Base-by-base conservation (phyloP, 2,113 vertebrate species). In the Azemiops feae region DNA sequence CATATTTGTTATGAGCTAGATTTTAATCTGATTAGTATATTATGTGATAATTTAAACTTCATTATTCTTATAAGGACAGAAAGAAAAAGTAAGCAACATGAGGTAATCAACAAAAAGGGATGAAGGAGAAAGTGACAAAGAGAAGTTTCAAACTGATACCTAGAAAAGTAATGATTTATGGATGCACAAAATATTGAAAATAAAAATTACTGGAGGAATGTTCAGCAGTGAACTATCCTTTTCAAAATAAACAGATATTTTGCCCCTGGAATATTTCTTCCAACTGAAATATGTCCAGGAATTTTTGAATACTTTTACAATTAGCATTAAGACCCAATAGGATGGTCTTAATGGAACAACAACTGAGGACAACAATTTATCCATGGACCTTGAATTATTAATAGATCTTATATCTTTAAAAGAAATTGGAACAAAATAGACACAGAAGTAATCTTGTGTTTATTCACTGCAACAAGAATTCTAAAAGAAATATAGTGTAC, bases 111-210 rank as follows among this genome's bases (percentile, higher is more conserved):
- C 39, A 25, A n/a, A 85, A 55, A 91, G 85, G 43, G 20, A n/a
- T 34, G 18, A 34, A 5, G 20, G 30, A 69, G 9, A 2, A 60
- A 87, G 20, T 39, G 23, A 25, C 50, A 20, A 91, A 22, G 16
- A 20, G 9, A 16, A 30, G 50, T 30, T 27, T 81, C 87, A 92
- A 87, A 60, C 27, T 87, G 53, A 45, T 87, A 4, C 43, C 34
- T 18, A 60, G 60, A 74, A 34, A 64, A 22, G 55, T 45, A 74
- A 81, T 74, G 9, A 89, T 81, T 55, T 92, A 45, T 54, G 54
- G 34, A 89, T 55, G 50, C 64, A 89, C 45, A 92, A 92, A 45
- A 45, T 69, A 58, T 92, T 92, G 8, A 45, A 53, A 69, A 92
- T 58, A 81, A 92, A 14, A 81, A 10, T 74, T 10, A 25, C 8